Percentiles rank a stretch among this genome's conserved stretches.
phyloP scores from a whole-genome alignment of 1,140 invertebrate species.

The Uloborus diversus region DNA sequence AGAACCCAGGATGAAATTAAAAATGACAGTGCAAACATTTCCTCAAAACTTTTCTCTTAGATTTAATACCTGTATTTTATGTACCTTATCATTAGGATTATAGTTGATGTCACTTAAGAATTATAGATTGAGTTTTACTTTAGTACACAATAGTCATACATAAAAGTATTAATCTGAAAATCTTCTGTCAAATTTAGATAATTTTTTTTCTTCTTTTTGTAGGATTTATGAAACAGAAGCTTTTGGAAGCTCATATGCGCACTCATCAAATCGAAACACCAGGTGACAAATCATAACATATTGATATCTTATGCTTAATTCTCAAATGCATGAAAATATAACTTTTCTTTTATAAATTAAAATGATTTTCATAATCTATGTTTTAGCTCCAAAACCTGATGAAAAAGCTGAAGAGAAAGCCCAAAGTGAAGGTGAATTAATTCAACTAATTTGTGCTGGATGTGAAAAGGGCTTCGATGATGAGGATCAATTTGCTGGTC shows the following conservation, averaged over 20 bases:
- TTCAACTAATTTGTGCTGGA: constrained; percentile 37
- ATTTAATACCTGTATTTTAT: too few relatives aligned
- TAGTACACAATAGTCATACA: too few relatives aligned
- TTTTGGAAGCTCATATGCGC: constrained; percentile 34
- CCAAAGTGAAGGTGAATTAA: constrained; percentile 31
- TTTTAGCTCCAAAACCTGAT: background rate
- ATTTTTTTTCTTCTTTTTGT: background rate
- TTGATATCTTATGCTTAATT: background rate
- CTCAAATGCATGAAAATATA: background rate
- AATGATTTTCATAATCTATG: too few relatives aligned
- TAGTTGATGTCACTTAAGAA: too few relatives aligned
- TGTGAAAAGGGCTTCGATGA: constrained; percentile 48
- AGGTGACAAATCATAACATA: background rate
- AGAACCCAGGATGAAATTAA: too few relatives aligned
- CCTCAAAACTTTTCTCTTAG: too few relatives aligned
- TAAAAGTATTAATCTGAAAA: too few relatives aligned
- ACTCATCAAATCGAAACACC: constrained; percentile 25
- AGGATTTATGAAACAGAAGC: constrained; percentile 31
- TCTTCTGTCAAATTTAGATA: background rate
- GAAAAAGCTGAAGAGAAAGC: background rate
- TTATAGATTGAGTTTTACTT: too few relatives aligned
- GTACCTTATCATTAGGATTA: too few relatives aligned
- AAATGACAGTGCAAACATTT: too few relatives aligned
- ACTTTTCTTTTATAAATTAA: constrained; percentile 2
- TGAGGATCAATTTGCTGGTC: constrained; percentile 48